Conservation (phyloP, 2,888 invertebrate genomes). For the Chrysomela aeneicollis region DNA sequence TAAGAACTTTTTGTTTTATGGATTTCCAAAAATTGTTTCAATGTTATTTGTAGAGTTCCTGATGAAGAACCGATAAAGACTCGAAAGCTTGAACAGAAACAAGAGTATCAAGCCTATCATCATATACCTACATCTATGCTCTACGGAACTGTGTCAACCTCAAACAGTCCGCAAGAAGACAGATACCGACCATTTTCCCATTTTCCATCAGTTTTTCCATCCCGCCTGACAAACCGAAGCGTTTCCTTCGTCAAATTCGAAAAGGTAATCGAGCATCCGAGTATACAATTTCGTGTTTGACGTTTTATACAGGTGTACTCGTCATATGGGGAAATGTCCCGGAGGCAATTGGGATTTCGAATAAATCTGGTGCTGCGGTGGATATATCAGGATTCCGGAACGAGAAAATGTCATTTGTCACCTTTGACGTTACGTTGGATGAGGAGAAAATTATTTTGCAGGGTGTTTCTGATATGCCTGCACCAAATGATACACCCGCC, state of each 20-base stretch:
- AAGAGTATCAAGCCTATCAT: too few species aligned
- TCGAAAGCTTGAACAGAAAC: too few species aligned
- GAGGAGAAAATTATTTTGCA: too few species aligned
- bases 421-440: too few species aligned
- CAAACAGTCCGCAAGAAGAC: not conserved
- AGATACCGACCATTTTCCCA: slow-evolving; percentile 1
- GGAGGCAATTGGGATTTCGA: slow-evolving; percentile 1
- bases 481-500: too few species aligned
- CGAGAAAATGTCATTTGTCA: not conserved
- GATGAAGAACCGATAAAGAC: too few species aligned
- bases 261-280: slow-evolving; percentile 19
- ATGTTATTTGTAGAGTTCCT: too few species aligned
- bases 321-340: not conserved
- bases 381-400: not conserved
- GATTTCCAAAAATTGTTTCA: too few species aligned
- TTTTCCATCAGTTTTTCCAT: slow-evolving; percentile 21
- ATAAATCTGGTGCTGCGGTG: not conserved
- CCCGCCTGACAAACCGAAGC: slow-evolving; percentile 16
- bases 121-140: too few species aligned
- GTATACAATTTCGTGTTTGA: slow-evolving; percentile 14
- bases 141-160: not conserved
- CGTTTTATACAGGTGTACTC: slow-evolving; percentile 8
- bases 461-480: too few species aligned
- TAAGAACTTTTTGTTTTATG: too few species aligned
- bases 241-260: slow-evolving; percentile 17